phyloP scores from a whole-genome alignment of 2,888 invertebrate genomes.

The Eupithecia dodoneata region DNA sequence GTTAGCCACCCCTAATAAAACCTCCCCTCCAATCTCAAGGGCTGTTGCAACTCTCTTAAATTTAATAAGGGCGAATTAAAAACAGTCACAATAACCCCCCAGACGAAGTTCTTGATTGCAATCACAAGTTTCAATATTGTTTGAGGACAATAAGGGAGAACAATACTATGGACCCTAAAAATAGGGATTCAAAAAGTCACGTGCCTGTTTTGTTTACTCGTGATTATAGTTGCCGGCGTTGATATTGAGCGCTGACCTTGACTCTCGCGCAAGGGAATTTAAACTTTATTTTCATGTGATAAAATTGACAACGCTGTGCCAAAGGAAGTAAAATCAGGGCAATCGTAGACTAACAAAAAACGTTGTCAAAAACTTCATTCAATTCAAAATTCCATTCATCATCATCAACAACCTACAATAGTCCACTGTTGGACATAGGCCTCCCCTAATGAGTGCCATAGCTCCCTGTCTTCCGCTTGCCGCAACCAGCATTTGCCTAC shows the following conservation, averaged over 20 bases:
- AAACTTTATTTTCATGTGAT: neutral
- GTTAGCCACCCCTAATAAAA: slow-evolving; percentile 82
- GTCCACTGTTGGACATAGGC: too few species aligned
- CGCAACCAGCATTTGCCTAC: too few species aligned
- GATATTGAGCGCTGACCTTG: slow-evolving; percentile 4
- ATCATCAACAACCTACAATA: too few species aligned
- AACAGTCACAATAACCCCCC: slow-evolving; percentile 70
- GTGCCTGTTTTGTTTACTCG: slow-evolving; percentile 11
- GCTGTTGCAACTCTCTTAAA: slow-evolving; percentile 75
- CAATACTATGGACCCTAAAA: slow-evolving; percentile 11
- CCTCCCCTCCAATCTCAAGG: slow-evolving; percentile 79
- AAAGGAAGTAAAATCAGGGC: neutral
- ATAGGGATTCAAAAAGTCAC: slow-evolving; percentile 16
- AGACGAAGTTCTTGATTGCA: slow-evolving; percentile 39
- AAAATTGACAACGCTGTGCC: neutral
- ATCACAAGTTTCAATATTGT: slow-evolving; percentile 38
- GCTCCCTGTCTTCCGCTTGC: too few species aligned
- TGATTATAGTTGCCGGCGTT: slow-evolving; percentile 6
- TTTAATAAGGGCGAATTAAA: slow-evolving; percentile 81
- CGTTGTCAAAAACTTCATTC: neutral
- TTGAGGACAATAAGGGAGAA: slow-evolving; percentile 31
- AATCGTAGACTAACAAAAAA: neutral
- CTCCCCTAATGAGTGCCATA: too few species aligned
- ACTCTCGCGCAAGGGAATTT: neutral
- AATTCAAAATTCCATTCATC: neutral